A percentile compares a stretch with the other conserved stretches of the same genome.
These are phyloP conservation scores for Conopomorpha cramerella DNA, from an alignment of 1,140 invertebrate species.

Conservation along the genomic window DNA sequence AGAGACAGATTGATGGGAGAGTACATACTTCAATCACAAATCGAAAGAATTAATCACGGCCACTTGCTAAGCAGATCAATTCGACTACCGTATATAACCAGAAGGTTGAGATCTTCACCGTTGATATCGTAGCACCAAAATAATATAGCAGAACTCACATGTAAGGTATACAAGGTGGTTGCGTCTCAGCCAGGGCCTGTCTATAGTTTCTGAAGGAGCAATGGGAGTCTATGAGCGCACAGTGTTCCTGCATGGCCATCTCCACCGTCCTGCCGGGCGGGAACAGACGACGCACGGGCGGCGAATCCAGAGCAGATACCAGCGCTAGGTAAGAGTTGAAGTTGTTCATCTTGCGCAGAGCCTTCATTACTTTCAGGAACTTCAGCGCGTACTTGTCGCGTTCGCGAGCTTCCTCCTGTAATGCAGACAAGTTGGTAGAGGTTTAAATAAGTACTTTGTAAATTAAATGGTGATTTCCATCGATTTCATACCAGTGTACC, in stretches of 20 bases:
- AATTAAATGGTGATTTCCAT: background rate
- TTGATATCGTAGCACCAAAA: background rate
- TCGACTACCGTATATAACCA: no score
- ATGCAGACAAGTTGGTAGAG: background rate
- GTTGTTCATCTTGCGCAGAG: constrained; percentile 95
- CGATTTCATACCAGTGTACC: no score
- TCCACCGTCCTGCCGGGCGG: constrained; percentile 94
- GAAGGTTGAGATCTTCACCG: background rate
- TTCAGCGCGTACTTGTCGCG: constrained; percentile 96
- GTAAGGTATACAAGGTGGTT: constrained; percentile 97
- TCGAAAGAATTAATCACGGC: no score
- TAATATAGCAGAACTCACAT: constrained; percentile 73
- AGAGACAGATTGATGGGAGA: no score
- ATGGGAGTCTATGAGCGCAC: constrained; percentile 93
- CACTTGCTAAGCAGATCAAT: no score
- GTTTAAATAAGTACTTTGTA: background rate
- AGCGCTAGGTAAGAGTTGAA: constrained; percentile 98
- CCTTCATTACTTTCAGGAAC: constrained; percentile 99
- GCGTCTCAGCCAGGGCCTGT: constrained; percentile 89
- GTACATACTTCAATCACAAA: no score
- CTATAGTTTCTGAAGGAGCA: constrained; percentile 95
- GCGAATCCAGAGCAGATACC: constrained; percentile 94
- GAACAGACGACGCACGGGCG: constrained; percentile 90
- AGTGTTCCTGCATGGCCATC: constrained; percentile 91
- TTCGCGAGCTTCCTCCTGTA: constrained; percentile 79